phyloP scores from a whole-genome alignment of 2,797 vertebrate genomes.

The Melanotaenia maccullochi region DNA sequence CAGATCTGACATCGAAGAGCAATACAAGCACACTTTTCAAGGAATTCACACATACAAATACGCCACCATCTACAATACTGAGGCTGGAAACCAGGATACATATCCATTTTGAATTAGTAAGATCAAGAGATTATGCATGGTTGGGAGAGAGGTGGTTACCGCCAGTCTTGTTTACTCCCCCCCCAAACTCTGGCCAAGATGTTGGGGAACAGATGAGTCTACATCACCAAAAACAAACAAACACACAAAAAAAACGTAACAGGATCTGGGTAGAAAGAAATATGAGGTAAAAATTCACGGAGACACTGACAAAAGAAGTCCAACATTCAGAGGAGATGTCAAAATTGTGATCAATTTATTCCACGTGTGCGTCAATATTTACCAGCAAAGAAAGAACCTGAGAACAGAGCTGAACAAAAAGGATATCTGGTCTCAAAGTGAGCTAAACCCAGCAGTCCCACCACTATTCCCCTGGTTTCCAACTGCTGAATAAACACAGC shows the following conservation, averaged over 20 bases:
- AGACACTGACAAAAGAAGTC: slow-evolving; percentile 20
- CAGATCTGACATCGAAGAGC: slow-evolving; percentile 74
- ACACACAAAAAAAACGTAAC: slow-evolving; percentile 1
- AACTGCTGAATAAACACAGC: slow-evolving; percentile 24
- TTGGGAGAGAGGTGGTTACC: slow-evolving; percentile 63
- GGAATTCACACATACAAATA: slow-evolving; percentile 55
- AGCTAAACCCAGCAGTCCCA: slow-evolving; percentile 71
- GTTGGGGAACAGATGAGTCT: slow-evolving; percentile 43
- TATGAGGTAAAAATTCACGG: slow-evolving; percentile 28
- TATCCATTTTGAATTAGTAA: slow-evolving; percentile 28
- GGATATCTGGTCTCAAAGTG: slow-evolving; percentile 39
- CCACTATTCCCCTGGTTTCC: slow-evolving; percentile 35
- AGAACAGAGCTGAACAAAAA: slow-evolving; percentile 42
- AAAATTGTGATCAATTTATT: neutral
- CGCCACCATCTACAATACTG: slow-evolving; percentile 42
- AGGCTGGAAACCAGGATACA: slow-evolving; percentile 45
- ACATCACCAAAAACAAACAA: slow-evolving; percentile 28
- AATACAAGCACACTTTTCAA: slow-evolving; percentile 63
- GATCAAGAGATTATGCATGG: slow-evolving; percentile 43
- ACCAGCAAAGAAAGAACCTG: slow-evolving; percentile 46
- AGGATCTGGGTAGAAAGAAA: slow-evolving; percentile 24
- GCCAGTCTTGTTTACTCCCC: slow-evolving; percentile 27
- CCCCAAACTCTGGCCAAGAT: slow-evolving; percentile 38
- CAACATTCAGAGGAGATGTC: slow-evolving; percentile 24
- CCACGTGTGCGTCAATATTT: neutral